Evolutionary conservation across 2,888 invertebrate genomes (phyloP).

Genomic region (Noctua janthina): DNA sequence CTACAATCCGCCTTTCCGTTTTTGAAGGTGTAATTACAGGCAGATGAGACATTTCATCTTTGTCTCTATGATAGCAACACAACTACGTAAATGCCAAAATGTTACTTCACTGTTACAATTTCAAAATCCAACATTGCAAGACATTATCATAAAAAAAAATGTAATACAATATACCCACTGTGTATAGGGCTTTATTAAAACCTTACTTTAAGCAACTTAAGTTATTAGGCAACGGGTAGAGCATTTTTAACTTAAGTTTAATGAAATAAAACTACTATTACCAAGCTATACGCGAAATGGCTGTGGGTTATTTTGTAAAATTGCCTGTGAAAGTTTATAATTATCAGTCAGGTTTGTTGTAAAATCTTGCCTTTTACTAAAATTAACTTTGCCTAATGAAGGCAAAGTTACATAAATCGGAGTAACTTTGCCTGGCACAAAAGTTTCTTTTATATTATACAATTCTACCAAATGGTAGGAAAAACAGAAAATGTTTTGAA

Average conservation of each 20-base stretch:
- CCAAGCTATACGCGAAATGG: constrained; percentile 58
- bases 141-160: background rate
- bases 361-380: background rate
- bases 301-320: constrained; percentile 62
- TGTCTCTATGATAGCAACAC: background rate
- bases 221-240: constrained; percentile 59
- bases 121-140: background rate
- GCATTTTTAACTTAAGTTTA: constrained; percentile 60
- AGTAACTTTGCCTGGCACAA: background rate
- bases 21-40: background rate
- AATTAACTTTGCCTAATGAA: background rate
- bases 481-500: background rate
- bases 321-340: constrained; percentile 14
- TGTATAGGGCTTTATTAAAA: constrained; percentile 9
- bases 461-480: background rate
- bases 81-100: background rate
- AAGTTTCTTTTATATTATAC: background rate
- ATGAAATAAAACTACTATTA: constrained; percentile 42
- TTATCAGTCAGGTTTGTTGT: constrained; percentile 16
- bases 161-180: constrained; percentile 1
- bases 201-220: constrained; percentile 35
- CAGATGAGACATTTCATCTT: background rate
- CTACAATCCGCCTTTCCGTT: background rate
- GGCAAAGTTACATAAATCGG: background rate
- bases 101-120: background rate